Evolutionary conservation across 2,888 invertebrate genomes (phyloP).

Genomic region (Monopis laevigella): DNA sequence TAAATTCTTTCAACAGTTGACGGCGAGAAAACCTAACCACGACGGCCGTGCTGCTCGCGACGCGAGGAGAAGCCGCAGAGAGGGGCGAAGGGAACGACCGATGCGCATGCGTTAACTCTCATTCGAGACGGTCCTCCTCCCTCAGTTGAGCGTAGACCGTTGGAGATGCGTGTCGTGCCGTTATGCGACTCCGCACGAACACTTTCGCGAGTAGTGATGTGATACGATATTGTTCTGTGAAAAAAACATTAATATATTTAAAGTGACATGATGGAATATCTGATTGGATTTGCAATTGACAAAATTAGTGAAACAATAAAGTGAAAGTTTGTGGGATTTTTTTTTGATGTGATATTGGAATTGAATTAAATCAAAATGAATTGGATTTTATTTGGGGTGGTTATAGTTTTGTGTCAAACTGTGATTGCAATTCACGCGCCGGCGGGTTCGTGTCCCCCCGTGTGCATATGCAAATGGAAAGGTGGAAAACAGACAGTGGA

Average conservation of each 20-base stretch:
- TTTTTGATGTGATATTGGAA: constrained; percentile 23
- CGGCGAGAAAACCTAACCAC: constrained; percentile 40
- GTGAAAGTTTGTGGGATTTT: constrained; percentile 32
- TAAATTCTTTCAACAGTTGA: constrained; percentile 59
- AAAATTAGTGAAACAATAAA: constrained; percentile 21
- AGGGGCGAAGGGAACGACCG: constrained; percentile 50
- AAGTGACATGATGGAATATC: constrained; percentile 7
- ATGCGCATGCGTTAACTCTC: constrained; percentile 58
- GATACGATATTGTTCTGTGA: constrained; percentile 42
- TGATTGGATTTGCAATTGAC: background rate
- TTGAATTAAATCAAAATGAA: constrained; percentile 45
- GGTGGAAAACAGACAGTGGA: constrained; percentile 93
- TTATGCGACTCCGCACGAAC: constrained; percentile 68
- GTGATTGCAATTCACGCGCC: constrained; percentile 48
- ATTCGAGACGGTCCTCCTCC: constrained; percentile 46
- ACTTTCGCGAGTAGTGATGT: constrained; percentile 67
- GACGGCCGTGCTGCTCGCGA: constrained; percentile 25
- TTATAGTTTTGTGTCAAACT: constrained; percentile 52
- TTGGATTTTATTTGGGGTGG: constrained; percentile 56
- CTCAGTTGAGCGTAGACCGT: constrained; percentile 51
- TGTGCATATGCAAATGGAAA: constrained; percentile 94
- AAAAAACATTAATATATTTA: background rate
- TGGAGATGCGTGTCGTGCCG: constrained; percentile 59
- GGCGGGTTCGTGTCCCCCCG: constrained; percentile 74
- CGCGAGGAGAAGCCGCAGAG: constrained; percentile 59